Evolutionary conservation across 2,113 vertebrate genomes (phyloP).

Genomic region (Pithys albifrons): DNA sequence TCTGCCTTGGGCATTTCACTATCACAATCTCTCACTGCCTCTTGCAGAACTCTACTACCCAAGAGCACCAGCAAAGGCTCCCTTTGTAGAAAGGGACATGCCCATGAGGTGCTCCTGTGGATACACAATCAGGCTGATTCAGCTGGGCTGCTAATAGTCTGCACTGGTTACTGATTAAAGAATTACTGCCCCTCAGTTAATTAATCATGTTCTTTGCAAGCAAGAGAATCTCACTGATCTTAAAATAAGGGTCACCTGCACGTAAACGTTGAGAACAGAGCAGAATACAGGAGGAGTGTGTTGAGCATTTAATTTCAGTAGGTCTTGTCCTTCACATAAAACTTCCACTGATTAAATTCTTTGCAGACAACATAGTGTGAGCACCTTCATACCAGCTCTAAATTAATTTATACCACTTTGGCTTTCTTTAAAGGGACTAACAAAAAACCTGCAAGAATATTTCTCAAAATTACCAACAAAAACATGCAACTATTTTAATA

Average conservation of each 20-base stretch:
- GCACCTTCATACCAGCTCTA: background rate
- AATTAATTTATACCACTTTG: background rate
- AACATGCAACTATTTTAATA: background rate
- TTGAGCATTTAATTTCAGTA: background rate
- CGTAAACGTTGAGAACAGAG: background rate
- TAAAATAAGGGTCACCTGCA: background rate
- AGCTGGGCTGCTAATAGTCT: background rate
- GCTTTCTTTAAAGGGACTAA: background rate
- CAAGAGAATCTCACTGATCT: background rate
- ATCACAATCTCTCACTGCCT: fast-evolving
- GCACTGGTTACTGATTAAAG: background rate
- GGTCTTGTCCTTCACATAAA: background rate
- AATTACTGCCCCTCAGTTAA: background rate
- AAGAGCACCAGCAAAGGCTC: background rate
- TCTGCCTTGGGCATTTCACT: background rate
- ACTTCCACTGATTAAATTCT: background rate
- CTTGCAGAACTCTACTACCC: background rate
- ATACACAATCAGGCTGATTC: background rate
- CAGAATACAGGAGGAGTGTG: background rate
- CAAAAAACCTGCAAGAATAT: background rate
- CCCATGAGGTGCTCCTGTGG: background rate
- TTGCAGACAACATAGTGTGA: fast-evolving
- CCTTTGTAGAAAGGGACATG: background rate
- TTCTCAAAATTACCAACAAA: background rate
- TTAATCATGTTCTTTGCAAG: background rate